Base-by-base conservation (phyloP, 2,797 vertebrate genomes). In the Bovichtus variegatus region DNA sequence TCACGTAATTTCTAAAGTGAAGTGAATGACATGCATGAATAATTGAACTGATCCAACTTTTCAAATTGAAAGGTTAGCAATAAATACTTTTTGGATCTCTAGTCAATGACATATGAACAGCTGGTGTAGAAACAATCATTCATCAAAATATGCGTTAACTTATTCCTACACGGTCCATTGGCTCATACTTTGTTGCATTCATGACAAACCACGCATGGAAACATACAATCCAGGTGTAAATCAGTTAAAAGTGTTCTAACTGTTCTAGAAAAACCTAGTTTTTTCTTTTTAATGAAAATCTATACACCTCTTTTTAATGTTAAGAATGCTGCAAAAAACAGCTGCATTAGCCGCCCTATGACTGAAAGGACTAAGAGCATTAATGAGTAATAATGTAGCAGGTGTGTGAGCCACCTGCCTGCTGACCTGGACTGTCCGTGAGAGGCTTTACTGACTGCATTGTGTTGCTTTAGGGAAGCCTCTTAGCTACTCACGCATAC, bases 351-450 rank as follows among this genome's bases (percentile, higher is more conserved):
- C 47, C 36, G 55, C 51, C 29, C 4, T 63, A 55, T 76, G 78
- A 79, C 57, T 38, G 36, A 15, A 16, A 40, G 78, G 78, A 74
- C 76, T 12, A 81, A 1, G 47, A 50, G 60, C 16, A 43, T 80
- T 55, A 75, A 54, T 60, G 44, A 63, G 21, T 4, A 21, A 3
- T 2, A 12, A 23, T 19, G 50, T 0, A 43, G 9, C 66, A 55
- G 69, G 58, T 73, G 66, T 44, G 67, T 68, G 51, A 83, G 74
- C 78, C 74, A 81, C 67, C 71, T 75, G 70, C 34, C 23, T 23
- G 74, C 76, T 76, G 46, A 63, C 49, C 66, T 38, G 78, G 2
- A 25, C 70, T 43, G 38, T 43, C 53, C 10, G 57, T 23, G 4
- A 9, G 21, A 55, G 60, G 66, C 69, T 73, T 63, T 67, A 21